phyloP scores from a whole-genome alignment of 30 jellyfish, hydroid and myxozoan genomes.

The Rhopilema esculentum region DNA sequence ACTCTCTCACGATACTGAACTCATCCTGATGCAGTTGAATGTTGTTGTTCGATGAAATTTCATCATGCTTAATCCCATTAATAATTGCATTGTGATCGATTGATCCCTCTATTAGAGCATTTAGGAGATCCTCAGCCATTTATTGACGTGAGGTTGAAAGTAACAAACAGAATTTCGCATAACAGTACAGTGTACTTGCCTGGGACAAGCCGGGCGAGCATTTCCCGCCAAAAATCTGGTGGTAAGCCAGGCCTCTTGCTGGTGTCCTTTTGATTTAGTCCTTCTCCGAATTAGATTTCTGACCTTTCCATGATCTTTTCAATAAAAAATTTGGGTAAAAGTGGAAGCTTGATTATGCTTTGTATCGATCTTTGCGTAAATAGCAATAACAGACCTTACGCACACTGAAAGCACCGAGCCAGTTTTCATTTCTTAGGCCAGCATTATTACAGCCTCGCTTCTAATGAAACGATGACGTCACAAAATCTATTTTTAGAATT shows the following conservation, averaged over 20 bases:
- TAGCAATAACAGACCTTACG: no score
- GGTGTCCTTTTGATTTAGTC: no score
- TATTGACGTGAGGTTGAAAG: not conserved
- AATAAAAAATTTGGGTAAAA: no score
- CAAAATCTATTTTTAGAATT: no score
- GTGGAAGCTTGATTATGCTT: no score
- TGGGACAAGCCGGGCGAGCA: not conserved
- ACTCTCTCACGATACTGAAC: slow-evolving; percentile 8
- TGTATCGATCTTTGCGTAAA: no score
- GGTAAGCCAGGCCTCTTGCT: not conserved
- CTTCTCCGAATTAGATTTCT: no score
- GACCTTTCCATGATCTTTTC: no score
- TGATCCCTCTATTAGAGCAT: slow-evolving; percentile 1
- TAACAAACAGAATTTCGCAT: not conserved
- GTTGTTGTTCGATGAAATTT: not conserved
- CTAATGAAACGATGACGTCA: no score
- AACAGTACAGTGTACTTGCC: not conserved
- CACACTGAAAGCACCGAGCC: no score
- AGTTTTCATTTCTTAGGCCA: no score
- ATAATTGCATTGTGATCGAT: not conserved
- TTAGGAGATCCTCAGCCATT: slow-evolving; percentile 2
- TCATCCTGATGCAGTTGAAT: not conserved
- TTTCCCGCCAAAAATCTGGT: not conserved
- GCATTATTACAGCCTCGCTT: no score
- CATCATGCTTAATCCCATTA: not conserved